Percentiles rank a stretch among this genome's conserved stretches.
Evolutionary conservation across 2,888 invertebrate species (phyloP).

Genomic region (Aphrophora alni): DNA sequence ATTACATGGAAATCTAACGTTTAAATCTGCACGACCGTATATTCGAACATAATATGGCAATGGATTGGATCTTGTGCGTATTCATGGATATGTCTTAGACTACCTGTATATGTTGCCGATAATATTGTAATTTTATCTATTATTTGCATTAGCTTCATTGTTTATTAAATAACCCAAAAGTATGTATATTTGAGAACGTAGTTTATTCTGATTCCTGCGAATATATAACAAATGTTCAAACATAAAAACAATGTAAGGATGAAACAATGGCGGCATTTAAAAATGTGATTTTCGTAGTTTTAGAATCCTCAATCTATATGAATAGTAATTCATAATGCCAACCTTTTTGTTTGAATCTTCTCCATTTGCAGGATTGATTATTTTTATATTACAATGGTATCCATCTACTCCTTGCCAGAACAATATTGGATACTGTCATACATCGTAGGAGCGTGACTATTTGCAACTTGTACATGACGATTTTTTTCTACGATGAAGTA

Average conservation of each 20-base stretch:
- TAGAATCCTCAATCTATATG: conserved; percentile 25
- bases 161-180: conserved; percentile 54
- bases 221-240: conserved; percentile 53
- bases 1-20: conserved; percentile 51
- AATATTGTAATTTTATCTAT: conserved; percentile 50
- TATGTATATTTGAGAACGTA: conserved; percentile 52
- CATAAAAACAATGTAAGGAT: conserved; percentile 55
- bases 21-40: conserved; percentile 50
- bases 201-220: conserved; percentile 52
- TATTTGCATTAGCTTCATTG: conserved; percentile 46
- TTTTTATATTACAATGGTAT: neutral
- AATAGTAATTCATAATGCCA: conserved; percentile 33
- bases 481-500: neutral
- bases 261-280: conserved; percentile 39
- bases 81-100: conserved; percentile 53
- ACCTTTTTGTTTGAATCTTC: conserved; percentile 28
- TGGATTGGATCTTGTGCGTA: conserved; percentile 53
- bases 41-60: conserved; percentile 52
- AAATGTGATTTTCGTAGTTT: conserved; percentile 30
- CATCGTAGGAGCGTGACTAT: neutral
- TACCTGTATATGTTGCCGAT: conserved; percentile 51
- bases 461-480: neutral
- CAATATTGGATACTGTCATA: neutral
- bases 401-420: conserved; percentile 13
- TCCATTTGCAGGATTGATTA: neutral